Conservation (phyloP, 1,140 invertebrate species). For the Cherax quadricarinatus region DNA sequence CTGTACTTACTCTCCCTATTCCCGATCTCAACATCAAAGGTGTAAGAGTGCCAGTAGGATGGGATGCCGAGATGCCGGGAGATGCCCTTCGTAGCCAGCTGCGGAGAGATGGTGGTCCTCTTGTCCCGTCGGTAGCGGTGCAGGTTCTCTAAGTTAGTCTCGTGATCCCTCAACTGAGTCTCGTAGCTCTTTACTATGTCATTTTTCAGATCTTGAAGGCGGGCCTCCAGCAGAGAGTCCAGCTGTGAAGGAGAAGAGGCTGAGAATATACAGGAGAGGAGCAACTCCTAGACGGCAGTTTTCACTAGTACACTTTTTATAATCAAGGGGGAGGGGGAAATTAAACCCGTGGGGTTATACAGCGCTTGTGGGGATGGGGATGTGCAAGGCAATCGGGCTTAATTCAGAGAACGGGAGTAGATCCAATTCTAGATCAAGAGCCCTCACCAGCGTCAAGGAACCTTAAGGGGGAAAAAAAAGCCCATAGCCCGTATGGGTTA, state of each 20-base stretch:
- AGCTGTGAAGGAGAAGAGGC: background rate
- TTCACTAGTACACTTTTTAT: too few relatives aligned
- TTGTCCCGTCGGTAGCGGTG: background rate
- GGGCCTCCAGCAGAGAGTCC: constrained; percentile 1
- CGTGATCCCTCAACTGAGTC: background rate
- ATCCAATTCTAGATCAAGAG: too few relatives aligned
- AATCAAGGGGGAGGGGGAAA: too few relatives aligned
- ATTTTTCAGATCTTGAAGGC: background rate
- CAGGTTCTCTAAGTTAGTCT: background rate
- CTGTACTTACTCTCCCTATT: constrained; percentile 16
- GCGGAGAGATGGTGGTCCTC: background rate
- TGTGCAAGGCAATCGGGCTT: too few relatives aligned
- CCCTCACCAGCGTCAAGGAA: too few relatives aligned
- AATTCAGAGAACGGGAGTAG: too few relatives aligned
- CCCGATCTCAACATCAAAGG: constrained; percentile 8
- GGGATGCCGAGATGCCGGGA: background rate
- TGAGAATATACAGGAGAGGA: background rate
- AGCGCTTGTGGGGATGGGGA: too few relatives aligned
- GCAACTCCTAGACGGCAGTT: too few relatives aligned
- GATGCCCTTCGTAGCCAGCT: background rate
- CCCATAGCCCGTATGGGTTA: too few relatives aligned
- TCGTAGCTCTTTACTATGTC: constrained; percentile 6
- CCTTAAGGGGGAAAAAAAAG: too few relatives aligned
- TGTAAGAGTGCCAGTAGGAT: constrained; percentile 33
- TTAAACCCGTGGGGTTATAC: too few relatives aligned